Percentiles rank a stretch among this genome's conserved stretches.
Evolutionary conservation across 2,797 vertebrate genomes (phyloP).

Genomic region (Nyctibius grandis): DNA sequence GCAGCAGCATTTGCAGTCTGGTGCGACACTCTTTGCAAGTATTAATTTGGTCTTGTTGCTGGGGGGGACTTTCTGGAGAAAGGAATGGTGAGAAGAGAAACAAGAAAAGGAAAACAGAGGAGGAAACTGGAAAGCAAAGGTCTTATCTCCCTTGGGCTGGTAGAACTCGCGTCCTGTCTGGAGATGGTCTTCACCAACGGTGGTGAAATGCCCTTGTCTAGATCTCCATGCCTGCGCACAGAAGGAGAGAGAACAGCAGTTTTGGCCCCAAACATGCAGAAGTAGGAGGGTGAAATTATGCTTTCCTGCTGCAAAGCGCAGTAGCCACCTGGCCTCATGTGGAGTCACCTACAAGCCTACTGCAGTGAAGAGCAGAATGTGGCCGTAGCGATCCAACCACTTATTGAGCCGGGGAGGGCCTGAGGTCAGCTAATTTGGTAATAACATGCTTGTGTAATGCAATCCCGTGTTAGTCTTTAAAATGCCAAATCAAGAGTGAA

Average conservation of each 20-base stretch:
- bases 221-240: rapidly evolving
- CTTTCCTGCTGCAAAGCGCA: background rate
- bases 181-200: background rate
- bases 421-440: background rate
- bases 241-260: background rate
- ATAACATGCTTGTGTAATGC: background rate
- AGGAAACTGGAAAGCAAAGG: background rate
- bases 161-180: background rate
- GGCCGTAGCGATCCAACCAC: background rate
- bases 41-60: background rate
- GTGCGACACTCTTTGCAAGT: background rate
- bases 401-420: background rate
- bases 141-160: background rate
- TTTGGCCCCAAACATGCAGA: background rate
- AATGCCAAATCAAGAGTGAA: slow-evolving; percentile 16
- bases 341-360: background rate
- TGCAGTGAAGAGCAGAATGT: background rate
- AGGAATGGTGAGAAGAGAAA: background rate
- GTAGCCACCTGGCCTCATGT: background rate
- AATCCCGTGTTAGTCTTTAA: background rate
- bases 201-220: background rate
- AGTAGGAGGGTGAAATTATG: background rate
- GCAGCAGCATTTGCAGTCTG: background rate
- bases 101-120: background rate
- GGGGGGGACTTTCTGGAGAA: background rate